Conservation (phyloP, 1,140 invertebrate genomes). For the Dendrolimus punctatus region DNA sequence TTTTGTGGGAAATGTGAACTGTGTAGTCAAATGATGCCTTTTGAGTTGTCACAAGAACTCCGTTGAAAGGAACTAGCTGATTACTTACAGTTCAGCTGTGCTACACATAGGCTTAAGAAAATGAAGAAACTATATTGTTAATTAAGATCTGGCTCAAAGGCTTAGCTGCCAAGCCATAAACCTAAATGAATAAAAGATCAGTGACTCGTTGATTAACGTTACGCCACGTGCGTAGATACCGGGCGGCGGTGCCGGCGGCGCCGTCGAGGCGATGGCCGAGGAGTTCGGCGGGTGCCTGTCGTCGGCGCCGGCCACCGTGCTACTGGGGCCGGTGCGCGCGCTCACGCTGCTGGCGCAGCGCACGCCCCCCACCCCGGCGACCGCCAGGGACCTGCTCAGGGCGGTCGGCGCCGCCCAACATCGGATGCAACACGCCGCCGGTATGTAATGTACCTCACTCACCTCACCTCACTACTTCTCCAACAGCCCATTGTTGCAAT, state of each 20-base stretch:
- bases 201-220: not conserved
- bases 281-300: constrained; percentile 19
- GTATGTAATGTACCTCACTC: constrained; percentile 13
- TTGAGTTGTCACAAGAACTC: too few relatives aligned
- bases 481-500: too few relatives aligned
- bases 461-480: too few relatives aligned
- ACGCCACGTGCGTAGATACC: constrained; percentile 13
- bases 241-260: constrained; percentile 11
- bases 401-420: constrained; percentile 29
- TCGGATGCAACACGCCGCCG: constrained; percentile 25
- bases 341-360: constrained; percentile 28
- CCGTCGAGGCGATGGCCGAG: constrained; percentile 14
- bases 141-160: too few relatives aligned
- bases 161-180: too few relatives aligned
- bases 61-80: too few relatives aligned
- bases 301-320: constrained; percentile 27
- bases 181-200: too few relatives aligned
- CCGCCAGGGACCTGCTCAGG: constrained; percentile 18
- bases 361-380: constrained; percentile 17
- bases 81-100: too few relatives aligned
- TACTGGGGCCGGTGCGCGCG: constrained; percentile 34
- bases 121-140: too few relatives aligned
- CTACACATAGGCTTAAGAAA: too few relatives aligned
- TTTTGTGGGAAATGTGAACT: too few relatives aligned
- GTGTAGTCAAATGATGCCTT: too few relatives aligned